Percentiles rank a stretch among this genome's conserved stretches.
Evolutionary conservation across 1,140 invertebrate genomes (phyloP).

Genomic region (Phenacoccus solenopsis): DNA sequence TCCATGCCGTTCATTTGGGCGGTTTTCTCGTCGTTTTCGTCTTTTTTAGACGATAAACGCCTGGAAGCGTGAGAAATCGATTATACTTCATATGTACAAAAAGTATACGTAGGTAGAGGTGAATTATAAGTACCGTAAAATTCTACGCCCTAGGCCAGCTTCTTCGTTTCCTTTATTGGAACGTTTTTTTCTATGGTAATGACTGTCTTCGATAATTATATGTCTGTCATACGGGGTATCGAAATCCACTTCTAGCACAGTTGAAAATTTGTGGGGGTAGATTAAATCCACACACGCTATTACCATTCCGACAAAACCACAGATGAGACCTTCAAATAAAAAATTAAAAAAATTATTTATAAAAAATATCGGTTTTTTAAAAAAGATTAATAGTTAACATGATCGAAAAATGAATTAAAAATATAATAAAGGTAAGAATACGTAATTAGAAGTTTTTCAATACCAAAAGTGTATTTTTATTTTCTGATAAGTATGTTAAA

Average conservation of each 20-base stretch:
- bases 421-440: no score
- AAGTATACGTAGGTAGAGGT: not conserved
- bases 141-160: constrained; percentile 42
- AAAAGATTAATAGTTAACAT: no score
- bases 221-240: constrained; percentile 86
- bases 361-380: no score
- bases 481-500: no score
- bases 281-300: constrained; percentile 71
- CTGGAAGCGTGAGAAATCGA: constrained; percentile 29
- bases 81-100: not conserved
- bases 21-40: constrained; percentile 34
- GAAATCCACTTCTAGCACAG: constrained; percentile 84
- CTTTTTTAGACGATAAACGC: constrained; percentile 46
- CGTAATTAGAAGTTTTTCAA: no score
- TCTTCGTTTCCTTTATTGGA: constrained; percentile 48
- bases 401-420: no score
- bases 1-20: constrained; percentile 37
- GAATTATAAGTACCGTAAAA: constrained; percentile 38
- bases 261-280: constrained; percentile 82
- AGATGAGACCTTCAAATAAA: constrained; percentile 46
- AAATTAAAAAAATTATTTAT: not conserved
- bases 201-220: constrained; percentile 79
- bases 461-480: no score
- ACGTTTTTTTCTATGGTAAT: constrained; percentile 45
- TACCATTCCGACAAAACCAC: constrained; percentile 56